A percentile compares a stretch with the other conserved stretches of the same genome.
Conservation (phyloP, 2,888 invertebrate genomes). For the Ommatoiulus sabulosus region DNA sequence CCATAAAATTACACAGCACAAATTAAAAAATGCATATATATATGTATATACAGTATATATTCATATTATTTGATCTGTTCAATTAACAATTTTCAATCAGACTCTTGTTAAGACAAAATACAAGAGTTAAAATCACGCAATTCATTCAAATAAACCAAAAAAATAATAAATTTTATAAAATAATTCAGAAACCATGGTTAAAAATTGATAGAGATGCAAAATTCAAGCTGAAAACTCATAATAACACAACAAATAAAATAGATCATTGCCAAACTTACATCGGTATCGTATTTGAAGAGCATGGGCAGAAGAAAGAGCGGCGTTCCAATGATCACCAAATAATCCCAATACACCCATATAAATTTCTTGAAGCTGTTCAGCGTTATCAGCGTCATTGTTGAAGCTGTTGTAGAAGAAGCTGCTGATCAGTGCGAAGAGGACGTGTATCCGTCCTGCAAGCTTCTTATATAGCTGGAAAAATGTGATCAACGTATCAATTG, state of each 20-base stretch:
- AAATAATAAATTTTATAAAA: too few species aligned
- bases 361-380: constrained; percentile 19
- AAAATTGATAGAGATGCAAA: too few species aligned
- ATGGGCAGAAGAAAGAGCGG: constrained; percentile 10
- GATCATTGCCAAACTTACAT: neutral
- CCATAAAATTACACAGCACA: too few species aligned
- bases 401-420: neutral
- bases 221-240: too few species aligned
- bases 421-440: neutral
- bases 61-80: too few species aligned
- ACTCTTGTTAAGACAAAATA: too few species aligned
- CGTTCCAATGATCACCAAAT: constrained; percentile 13
- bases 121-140: too few species aligned
- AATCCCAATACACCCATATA: constrained; percentile 31
- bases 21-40: too few species aligned
- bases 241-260: neutral
- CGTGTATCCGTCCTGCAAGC: neutral
- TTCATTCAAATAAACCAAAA: too few species aligned
- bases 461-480: constrained; percentile 1
- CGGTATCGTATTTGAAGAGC: neutral
- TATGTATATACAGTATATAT: too few species aligned
- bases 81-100: too few species aligned
- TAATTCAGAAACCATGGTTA: too few species aligned
- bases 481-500: constrained; percentile 13
- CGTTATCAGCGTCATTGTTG: neutral